Percentiles rank a stretch among this genome's conserved stretches.
Evolutionary conservation across 2,797 vertebrate genomes (phyloP).

Genomic region (Valencia hispanica): DNA sequence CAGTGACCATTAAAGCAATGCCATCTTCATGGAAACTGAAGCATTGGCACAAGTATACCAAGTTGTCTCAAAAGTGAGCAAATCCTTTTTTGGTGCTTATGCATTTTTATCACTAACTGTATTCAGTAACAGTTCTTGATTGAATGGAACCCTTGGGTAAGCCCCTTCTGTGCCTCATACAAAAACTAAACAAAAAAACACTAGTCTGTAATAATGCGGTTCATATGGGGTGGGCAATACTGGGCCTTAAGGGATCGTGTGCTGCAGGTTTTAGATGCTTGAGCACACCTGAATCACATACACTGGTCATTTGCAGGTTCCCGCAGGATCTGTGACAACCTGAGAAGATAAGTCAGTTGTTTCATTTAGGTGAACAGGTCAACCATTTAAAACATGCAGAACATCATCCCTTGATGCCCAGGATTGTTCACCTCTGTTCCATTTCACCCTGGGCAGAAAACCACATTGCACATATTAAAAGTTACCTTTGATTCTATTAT

Average conservation of each 20-base stretch:
- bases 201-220: too few species aligned
- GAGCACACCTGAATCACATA: neutral
- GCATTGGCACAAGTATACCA: neutral
- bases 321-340: neutral
- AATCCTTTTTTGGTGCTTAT: neutral
- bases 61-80: neutral
- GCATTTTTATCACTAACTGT: neutral
- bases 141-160: neutral
- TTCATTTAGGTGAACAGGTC: neutral
- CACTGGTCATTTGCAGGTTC: neutral
- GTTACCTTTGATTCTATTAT: too few species aligned
- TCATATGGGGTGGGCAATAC: too few species aligned
- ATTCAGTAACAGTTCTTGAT: neutral
- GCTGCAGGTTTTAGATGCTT: neutral
- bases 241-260: neutral
- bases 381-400: neutral
- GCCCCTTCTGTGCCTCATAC: neutral
- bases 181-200: neutral
- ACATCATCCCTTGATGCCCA: neutral
- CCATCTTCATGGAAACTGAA: neutral
- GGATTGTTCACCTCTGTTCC: neutral
- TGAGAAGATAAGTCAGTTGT: neutral
- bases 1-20: neutral
- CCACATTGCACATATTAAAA: neutral
- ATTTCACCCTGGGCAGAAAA: neutral